A percentile compares a stretch with the other conserved stretches of the same genome.
These are phyloP conservation scores for Stramonita haemastoma DNA, from an alignment of 2,888 invertebrate genomes.

Conservation along the genomic window DNA sequence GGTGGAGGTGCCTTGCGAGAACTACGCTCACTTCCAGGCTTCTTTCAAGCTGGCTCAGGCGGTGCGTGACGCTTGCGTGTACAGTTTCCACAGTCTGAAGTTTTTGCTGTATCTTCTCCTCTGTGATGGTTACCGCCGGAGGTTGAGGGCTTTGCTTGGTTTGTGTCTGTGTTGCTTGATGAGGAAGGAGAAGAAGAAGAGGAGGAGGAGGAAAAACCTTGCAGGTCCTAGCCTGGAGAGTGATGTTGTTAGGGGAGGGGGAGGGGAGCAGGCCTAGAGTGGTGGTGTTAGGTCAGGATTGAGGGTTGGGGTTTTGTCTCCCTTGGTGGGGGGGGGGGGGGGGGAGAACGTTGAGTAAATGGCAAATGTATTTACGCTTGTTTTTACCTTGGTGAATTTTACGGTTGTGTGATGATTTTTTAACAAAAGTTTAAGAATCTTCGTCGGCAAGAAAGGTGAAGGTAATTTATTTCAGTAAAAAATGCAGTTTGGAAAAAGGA, in stretches of 20 bases:
- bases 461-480: too few species aligned
- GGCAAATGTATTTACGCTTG: background rate
- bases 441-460: background rate
- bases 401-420: background rate
- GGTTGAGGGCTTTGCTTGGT: slow-evolving; percentile 36
- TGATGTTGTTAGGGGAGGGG: background rate
- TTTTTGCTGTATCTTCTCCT: slow-evolving; percentile 63
- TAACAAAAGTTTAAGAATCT: background rate
- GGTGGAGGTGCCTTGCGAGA: slow-evolving; percentile 42
- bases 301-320: background rate
- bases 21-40: slow-evolving; percentile 36
- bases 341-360: background rate
- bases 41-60: slow-evolving; percentile 47
- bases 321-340: background rate
- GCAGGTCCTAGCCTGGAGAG: background rate
- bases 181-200: background rate
- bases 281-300: background rate
- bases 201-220: background rate
- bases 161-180: slow-evolving; percentile 14
- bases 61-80: slow-evolving; percentile 53
- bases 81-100: slow-evolving; percentile 62
- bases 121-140: slow-evolving; percentile 61
- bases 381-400: background rate
- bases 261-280: background rate
- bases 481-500: too few species aligned